phyloP scores from a whole-genome alignment of 2,113 vertebrate genomes.

The Melanostigma gelatinosum region DNA sequence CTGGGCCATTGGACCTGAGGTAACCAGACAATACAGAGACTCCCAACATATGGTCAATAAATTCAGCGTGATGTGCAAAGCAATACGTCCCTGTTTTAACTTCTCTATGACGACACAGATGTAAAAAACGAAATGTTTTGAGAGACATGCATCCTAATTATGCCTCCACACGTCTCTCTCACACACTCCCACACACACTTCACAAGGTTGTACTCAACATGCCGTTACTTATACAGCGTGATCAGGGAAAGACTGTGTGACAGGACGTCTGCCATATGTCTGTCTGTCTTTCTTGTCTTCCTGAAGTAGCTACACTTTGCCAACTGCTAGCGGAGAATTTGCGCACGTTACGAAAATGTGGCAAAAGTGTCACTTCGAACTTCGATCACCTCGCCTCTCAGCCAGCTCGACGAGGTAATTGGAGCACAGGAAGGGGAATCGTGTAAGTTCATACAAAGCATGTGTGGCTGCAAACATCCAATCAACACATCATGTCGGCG shows the following conservation, averaged over 20 bases:
- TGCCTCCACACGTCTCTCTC: background rate
- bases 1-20: background rate
- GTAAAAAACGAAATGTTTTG: background rate
- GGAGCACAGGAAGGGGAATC: background rate
- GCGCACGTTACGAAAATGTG: background rate
- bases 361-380: background rate
- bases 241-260: background rate
- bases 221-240: background rate
- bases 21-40: background rate
- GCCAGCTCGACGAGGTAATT: background rate
- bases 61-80: background rate
- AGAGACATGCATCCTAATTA: background rate
- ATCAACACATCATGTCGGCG: slow-evolving; percentile 21
- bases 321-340: background rate
- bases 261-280: background rate
- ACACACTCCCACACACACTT: background rate
- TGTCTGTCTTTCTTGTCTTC: background rate
- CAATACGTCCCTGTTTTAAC: background rate
- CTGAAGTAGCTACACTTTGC: background rate
- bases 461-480: slow-evolving; percentile 15
- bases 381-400: background rate
- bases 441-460: slow-evolving; percentile 24
- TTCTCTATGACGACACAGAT: background rate
- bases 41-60: background rate
- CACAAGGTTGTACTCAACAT: background rate